Conservation (phyloP, 2,113 vertebrate genomes). For the Ranitomeya variabilis region DNA sequence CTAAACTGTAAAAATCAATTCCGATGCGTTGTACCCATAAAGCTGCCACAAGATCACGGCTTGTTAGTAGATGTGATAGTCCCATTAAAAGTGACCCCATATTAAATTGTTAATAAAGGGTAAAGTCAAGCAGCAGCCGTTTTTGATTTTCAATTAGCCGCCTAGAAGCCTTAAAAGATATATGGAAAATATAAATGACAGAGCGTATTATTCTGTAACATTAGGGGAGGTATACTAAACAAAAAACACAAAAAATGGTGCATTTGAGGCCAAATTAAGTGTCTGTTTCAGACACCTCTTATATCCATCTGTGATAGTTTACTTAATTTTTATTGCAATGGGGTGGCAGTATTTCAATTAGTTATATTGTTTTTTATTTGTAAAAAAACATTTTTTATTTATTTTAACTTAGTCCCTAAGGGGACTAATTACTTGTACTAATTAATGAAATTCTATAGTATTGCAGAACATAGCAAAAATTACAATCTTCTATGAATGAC, state of each 20-base stretch:
- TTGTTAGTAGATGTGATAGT: background rate
- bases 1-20: background rate
- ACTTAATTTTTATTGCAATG: too few species aligned
- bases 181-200: background rate
- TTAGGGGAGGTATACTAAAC: background rate
- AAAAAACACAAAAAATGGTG: background rate
- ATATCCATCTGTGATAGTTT: too few species aligned
- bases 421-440: too few species aligned
- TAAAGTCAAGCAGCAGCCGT: background rate
- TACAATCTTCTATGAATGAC: too few species aligned
- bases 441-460: too few species aligned
- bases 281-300: too few species aligned
- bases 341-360: too few species aligned
- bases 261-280: too few species aligned
- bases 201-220: background rate
- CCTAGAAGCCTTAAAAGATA: background rate
- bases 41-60: background rate
- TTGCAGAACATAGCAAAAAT: too few species aligned
- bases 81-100: constrained; percentile 3
- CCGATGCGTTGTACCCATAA: background rate
- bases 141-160: constrained; percentile 11
- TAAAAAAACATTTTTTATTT: too few species aligned
- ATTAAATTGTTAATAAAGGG: constrained; percentile 21
- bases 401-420: too few species aligned
- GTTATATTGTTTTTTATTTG: too few species aligned